Evolutionary conservation across 2,797 vertebrate genomes (phyloP).

Genomic region (Pogoniulus pusillus): DNA sequence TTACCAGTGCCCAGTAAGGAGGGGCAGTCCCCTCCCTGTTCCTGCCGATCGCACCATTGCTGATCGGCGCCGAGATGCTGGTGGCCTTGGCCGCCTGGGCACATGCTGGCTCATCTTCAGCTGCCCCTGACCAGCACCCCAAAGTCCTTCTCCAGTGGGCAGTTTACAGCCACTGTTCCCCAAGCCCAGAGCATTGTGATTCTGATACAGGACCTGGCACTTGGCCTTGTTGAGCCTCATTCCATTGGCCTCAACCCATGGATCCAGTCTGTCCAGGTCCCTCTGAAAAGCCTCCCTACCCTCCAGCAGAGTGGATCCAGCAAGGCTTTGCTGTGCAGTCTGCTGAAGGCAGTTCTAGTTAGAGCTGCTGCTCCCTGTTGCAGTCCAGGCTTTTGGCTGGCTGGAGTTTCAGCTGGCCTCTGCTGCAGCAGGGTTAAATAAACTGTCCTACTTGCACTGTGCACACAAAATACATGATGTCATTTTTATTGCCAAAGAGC

Average conservation of each 20-base stretch:
- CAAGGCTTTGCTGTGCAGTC: too few relatives aligned
- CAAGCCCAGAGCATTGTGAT: background rate
- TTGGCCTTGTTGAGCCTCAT: too few relatives aligned
- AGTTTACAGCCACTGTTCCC: background rate
- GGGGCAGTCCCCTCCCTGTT: rapidly evolving
- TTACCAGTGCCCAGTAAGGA: background rate
- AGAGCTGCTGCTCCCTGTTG: background rate
- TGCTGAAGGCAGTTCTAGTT: background rate
- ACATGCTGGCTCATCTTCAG: background rate
- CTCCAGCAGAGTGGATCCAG: background rate
- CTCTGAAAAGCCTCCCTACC: background rate
- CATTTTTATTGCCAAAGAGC: rapidly evolving
- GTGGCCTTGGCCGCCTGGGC: background rate
- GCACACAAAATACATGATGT: rapidly evolving
- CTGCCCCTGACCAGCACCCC: rapidly evolving
- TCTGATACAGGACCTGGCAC: background rate
- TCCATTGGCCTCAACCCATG: background rate
- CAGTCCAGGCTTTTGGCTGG: background rate
- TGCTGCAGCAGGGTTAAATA: rapidly evolving
- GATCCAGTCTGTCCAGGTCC: background rate
- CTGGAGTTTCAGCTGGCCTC: too few relatives aligned
- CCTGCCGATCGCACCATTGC: background rate
- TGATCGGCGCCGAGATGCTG: background rate
- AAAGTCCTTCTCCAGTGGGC: background rate
- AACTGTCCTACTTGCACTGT: rapidly evolving